These are phyloP conservation scores for Ploceus nigricollis DNA, from an alignment of 2,113 vertebrate genomes.

Conservation along the genomic window DNA sequence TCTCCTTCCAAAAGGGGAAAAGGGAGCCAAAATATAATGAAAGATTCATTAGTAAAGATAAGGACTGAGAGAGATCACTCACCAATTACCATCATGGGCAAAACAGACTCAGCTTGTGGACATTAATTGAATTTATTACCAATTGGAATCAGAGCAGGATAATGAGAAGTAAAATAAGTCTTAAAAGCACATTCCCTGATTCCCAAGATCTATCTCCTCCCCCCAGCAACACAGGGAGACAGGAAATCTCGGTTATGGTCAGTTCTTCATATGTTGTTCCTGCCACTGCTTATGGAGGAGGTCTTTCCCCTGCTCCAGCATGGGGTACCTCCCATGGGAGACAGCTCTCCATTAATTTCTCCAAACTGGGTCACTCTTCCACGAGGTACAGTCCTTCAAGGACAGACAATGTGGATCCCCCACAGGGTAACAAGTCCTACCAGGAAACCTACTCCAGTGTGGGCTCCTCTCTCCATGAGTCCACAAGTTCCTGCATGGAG, in stretches of 20 bases:
- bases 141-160: not conserved
- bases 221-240: rapidly evolving
- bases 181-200: not conserved
- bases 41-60: too few relatives aligned
- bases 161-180: not conserved
- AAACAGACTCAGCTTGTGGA: not conserved
- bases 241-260: not conserved
- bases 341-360: not conserved
- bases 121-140: not conserved
- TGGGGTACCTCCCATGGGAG: rapidly evolving
- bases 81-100: rapidly evolving
- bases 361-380: not conserved
- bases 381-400: not conserved
- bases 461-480: not conserved
- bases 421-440: not conserved
- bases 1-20: not conserved
- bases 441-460: not conserved
- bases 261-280: not conserved
- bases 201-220: not conserved
- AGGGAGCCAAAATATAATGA: not conserved
- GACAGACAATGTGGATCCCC: not conserved
- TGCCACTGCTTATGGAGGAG: not conserved
- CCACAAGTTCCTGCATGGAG: not conserved
- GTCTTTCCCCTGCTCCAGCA: not conserved
- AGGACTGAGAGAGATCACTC: not conserved